A percentile compares a stretch with the other conserved stretches of the same genome.
Evolutionary conservation across 1,140 invertebrate genomes (phyloP).

Genomic region (Lepidurus packardi): DNA sequence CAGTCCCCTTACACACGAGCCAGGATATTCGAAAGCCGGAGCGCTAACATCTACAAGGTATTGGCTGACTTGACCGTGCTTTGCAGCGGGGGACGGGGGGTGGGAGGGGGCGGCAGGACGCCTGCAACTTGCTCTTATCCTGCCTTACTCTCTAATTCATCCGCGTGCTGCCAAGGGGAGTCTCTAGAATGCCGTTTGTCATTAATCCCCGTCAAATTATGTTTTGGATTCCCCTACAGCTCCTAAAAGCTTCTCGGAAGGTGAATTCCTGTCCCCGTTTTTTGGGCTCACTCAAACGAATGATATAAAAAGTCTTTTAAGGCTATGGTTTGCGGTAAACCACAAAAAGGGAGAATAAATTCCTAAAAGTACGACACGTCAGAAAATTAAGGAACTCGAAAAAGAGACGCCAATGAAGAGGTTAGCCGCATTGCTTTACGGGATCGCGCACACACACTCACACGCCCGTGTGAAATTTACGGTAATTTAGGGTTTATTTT

Average conservation of each 20-base stretch:
- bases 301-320: not conserved
- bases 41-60: not conserved
- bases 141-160: not conserved
- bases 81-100: not conserved
- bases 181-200: not conserved
- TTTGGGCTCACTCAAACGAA: not conserved
- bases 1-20: too few species aligned
- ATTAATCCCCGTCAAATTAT: slow-evolving; percentile 11
- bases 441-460: not conserved
- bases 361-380: not conserved
- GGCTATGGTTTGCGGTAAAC: not conserved
- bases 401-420: not conserved
- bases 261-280: not conserved
- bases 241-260: not conserved
- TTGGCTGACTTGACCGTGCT: not conserved
- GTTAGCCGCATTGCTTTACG: not conserved
- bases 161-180: not conserved
- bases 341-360: slow-evolving; percentile 3
- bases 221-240: not conserved
- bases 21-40: not conserved
- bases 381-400: not conserved
- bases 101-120: not conserved
- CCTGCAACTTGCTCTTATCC: not conserved
- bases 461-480: not conserved
- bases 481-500: not conserved